These are phyloP conservation scores for Ophion obscuratus DNA, from an alignment of 2,888 invertebrate species.

Conservation along the genomic window DNA sequence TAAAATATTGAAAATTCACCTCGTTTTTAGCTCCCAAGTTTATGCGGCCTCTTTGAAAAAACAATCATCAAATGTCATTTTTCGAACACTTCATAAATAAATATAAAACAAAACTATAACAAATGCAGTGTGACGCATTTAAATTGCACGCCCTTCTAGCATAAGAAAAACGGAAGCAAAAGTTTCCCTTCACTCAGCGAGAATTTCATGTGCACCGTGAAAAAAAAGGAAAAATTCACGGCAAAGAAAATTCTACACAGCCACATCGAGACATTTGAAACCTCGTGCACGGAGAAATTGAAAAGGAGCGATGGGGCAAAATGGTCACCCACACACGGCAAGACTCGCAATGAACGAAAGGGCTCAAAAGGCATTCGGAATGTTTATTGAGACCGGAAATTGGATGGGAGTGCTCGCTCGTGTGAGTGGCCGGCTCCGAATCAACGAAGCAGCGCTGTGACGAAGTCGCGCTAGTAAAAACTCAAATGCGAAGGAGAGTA, in stretches of 20 bases:
- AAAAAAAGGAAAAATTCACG: not conserved
- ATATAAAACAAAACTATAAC: no score
- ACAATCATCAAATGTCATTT: no score
- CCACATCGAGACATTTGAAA: not conserved
- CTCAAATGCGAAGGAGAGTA: constrained; percentile 18
- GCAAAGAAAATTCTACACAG: not conserved
- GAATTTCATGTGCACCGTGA: not conserved
- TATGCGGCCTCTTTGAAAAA: no score
- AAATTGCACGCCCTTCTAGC: no score
- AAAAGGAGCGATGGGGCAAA: constrained; percentile 19
- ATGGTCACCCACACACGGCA: constrained; percentile 21
- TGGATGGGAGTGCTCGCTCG: constrained; percentile 78
- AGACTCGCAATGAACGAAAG: constrained; percentile 49
- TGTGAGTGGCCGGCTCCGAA: constrained; percentile 76
- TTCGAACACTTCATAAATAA: no score
- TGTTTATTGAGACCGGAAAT: constrained; percentile 79
- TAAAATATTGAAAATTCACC: no score
- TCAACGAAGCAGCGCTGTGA: constrained; percentile 49
- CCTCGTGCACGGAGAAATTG: not conserved
- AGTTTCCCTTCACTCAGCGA: not conserved
- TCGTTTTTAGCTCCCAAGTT: no score
- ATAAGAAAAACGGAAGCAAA: no score
- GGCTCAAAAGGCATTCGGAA: constrained; percentile 73
- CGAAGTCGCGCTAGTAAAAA: constrained; percentile 10
- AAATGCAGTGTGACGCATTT: no score